phyloP scores from a whole-genome alignment of 2,113 vertebrate species.

The Tichodroma muraria region DNA sequence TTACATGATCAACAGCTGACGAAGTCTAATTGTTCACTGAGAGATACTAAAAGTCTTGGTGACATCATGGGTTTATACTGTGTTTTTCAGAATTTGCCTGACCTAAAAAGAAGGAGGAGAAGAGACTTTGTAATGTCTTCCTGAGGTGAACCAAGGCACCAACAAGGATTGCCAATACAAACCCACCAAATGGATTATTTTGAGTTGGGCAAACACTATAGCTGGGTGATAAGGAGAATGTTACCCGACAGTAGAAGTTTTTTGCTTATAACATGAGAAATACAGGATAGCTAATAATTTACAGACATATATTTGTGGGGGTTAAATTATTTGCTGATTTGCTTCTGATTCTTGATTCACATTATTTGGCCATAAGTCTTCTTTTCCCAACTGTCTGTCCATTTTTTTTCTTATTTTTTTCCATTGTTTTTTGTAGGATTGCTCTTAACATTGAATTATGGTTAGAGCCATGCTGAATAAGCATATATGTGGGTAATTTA shows the following conservation, averaged over 20 bases:
- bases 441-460: neutral
- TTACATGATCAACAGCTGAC: neutral
- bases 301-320: accelerated
- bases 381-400: neutral
- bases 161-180: neutral
- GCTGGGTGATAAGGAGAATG: neutral
- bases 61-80: neutral
- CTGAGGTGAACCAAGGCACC: neutral
- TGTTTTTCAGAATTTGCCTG: neutral
- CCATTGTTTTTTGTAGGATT: neutral
- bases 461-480: neutral
- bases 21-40: neutral
- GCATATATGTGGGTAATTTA: neutral
- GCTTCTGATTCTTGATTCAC: neutral
- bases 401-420: neutral
- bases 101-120: neutral
- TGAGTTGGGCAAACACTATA: neutral
- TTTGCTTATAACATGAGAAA: neutral
- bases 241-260: neutral
- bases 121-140: neutral
- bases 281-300: neutral
- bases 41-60: neutral
- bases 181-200: neutral
- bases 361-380: neutral
- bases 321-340: neutral